These are phyloP conservation scores for Trissolcus japonicus DNA, from an alignment of 2,888 invertebrate genomes.

Conservation along the genomic window DNA sequence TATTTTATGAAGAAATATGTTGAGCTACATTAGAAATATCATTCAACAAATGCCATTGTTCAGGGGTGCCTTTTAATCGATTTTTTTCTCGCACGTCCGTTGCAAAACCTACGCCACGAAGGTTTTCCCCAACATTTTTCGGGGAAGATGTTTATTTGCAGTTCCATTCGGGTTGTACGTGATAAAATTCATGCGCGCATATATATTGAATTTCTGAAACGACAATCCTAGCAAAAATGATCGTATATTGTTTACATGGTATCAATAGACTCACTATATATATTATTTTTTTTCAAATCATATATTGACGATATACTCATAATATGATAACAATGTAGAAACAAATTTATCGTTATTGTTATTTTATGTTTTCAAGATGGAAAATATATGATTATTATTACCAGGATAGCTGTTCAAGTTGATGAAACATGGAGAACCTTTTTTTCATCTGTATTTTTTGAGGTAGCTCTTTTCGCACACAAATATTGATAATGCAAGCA, in stretches of 20 bases:
- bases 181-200: no score
- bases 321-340: no score
- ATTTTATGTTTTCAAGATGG: no score
- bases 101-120: neutral
- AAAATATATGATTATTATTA: no score
- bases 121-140: neutral
- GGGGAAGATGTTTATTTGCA: neutral
- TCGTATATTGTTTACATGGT: no score
- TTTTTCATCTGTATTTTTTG: neutral
- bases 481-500: neutral
- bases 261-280: no score
- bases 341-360: no score
- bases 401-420: no score
- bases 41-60: conserved; percentile 2
- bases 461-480: neutral
- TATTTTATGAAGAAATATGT: conserved; percentile 57
- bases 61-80: neutral
- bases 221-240: no score
- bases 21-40: conserved; percentile 49
- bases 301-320: no score
- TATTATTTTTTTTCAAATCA: no score
- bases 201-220: no score
- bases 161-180: neutral
- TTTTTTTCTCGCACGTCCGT: neutral
- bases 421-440: neutral